These are phyloP conservation scores for Nysson spinosus DNA, from an alignment of 2,888 invertebrate species.

Conservation along the genomic window DNA sequence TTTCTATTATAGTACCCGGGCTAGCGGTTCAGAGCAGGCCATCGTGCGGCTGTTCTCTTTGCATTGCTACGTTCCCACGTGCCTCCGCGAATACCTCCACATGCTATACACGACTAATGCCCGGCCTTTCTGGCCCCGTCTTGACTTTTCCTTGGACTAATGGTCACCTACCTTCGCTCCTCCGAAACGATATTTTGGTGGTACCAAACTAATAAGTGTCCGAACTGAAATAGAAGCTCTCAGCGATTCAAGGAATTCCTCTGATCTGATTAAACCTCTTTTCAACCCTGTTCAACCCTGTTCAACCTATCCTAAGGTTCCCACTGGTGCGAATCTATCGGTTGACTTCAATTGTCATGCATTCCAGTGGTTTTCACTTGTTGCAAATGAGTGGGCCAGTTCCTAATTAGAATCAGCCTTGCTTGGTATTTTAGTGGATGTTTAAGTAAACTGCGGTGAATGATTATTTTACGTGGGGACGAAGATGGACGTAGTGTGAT, in stretches of 20 bases:
- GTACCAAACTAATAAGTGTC: slow-evolving; percentile 49
- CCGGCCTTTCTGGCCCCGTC: slow-evolving; percentile 47
- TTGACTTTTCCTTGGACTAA: slow-evolving; percentile 50
- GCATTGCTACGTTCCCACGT: slow-evolving; percentile 58
- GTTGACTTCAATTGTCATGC: too few species aligned
- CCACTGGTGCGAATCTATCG: too few species aligned
- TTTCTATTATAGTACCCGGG: slow-evolving; percentile 57
- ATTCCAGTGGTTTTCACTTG: too few species aligned
- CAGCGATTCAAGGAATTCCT: background rate
- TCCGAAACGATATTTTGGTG: slow-evolving; percentile 46
- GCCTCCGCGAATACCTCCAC: slow-evolving; percentile 54
- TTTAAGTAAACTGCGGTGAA: too few species aligned
- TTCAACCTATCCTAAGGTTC: too few species aligned
- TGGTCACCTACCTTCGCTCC: slow-evolving; percentile 51
- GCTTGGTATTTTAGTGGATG: too few species aligned
- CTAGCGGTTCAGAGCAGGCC: slow-evolving; percentile 54
- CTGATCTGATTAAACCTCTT: slow-evolving; percentile 37
- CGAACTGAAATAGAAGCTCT: slow-evolving; percentile 36
- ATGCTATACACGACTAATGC: slow-evolving; percentile 43
- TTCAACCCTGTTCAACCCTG: too few species aligned
- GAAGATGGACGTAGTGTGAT: too few species aligned
- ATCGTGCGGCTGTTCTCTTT: slow-evolving; percentile 51
- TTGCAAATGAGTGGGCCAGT: too few species aligned
- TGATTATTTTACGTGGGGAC: too few species aligned
- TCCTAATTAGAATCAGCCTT: too few species aligned